Evolutionary conservation across 2,888 invertebrate species (phyloP).

Genomic region (Aphodius granarius): DNA sequence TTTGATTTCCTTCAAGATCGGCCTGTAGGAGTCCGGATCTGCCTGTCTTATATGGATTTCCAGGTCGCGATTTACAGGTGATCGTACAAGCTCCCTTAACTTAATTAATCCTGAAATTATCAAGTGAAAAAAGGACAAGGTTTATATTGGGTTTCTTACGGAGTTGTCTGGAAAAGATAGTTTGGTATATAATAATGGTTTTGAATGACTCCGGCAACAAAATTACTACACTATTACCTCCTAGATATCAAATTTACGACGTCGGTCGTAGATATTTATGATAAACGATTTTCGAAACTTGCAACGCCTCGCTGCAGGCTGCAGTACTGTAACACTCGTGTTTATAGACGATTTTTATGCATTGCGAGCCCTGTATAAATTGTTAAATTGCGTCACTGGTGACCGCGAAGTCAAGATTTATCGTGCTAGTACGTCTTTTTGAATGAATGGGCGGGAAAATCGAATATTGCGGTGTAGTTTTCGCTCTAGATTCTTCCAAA

Average conservation of each 20-base stretch:
- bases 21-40: slow-evolving; percentile 66
- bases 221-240: no score
- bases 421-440: neutral
- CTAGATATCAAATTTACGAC: no score
- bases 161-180: no score
- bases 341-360: neutral
- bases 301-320: neutral
- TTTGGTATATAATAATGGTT: no score
- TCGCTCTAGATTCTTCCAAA: neutral
- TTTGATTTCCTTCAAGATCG: slow-evolving; percentile 72
- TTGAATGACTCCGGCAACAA: no score
- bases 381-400: neutral
- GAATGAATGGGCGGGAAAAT: neutral
- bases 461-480: neutral
- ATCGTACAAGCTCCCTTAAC: slow-evolving; percentile 70
- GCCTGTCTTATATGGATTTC: slow-evolving; percentile 73
- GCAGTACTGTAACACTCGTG: neutral
- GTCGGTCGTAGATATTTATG: neutral
- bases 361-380: neutral
- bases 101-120: slow-evolving; percentile 68
- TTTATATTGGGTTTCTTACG: no score
- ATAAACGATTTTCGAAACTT: neutral
- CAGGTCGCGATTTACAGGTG: slow-evolving; percentile 61
- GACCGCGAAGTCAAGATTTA: neutral
- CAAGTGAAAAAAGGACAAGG: no score